phyloP scores from a whole-genome alignment of 2,797 vertebrate genomes.

The Rhinella marina region DNA sequence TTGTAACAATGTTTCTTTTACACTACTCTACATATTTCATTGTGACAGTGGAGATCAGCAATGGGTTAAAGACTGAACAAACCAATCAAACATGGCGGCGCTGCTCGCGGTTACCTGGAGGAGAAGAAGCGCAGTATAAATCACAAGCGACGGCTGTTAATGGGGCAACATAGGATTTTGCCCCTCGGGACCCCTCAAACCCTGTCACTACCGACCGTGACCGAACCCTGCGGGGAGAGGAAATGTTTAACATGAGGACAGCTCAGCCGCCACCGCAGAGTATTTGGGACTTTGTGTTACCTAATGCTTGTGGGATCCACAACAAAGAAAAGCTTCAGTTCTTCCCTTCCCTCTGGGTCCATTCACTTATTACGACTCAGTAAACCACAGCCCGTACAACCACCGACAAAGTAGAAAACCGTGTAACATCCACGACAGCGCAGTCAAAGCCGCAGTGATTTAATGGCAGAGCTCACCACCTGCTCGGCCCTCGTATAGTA shows the following conservation, averaged over 20 bases:
- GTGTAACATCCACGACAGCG: background rate
- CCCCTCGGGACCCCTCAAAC: background rate
- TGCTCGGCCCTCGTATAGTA: too few species aligned
- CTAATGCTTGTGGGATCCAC: background rate
- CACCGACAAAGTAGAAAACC: background rate
- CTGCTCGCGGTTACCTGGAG: conserved; percentile 36
- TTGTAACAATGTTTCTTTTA: too few species aligned
- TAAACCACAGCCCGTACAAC: background rate
- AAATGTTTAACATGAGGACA: background rate
- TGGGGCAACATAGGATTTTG: conserved; percentile 6
- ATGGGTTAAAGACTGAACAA: background rate
- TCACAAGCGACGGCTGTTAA: conserved; percentile 21
- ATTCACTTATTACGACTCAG: conserved; percentile 7
- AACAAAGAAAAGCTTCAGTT: background rate
- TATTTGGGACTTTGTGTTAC: background rate
- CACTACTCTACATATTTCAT: too few species aligned
- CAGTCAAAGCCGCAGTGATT: background rate
- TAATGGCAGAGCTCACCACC: background rate
- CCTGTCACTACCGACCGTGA: background rate
- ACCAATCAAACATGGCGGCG: background rate
- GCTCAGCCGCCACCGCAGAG: background rate
- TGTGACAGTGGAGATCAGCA: too few species aligned
- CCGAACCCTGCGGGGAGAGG: background rate
- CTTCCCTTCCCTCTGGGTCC: background rate
- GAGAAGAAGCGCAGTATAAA: conserved; percentile 29